Percentiles rank a stretch among this genome's conserved stretches.
These are phyloP conservation scores for Ceratosolen solmsi DNA, from an alignment of 1,140 invertebrate species.

Conservation along the genomic window DNA sequence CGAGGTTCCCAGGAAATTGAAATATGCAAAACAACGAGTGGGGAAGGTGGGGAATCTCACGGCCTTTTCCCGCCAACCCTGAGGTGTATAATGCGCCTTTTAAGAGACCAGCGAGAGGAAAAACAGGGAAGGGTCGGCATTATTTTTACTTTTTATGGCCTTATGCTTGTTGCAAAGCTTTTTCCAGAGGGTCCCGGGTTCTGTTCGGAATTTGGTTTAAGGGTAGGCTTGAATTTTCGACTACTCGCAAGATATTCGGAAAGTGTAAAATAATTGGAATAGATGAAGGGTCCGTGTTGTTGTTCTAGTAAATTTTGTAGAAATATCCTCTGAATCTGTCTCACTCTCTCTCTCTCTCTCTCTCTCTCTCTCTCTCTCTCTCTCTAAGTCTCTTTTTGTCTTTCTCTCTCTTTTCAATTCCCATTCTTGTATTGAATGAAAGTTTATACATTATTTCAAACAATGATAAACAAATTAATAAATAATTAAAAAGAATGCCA, in stretches of 20 bases:
- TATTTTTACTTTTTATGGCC: background rate
- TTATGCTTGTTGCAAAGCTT: background rate
- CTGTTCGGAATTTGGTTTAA: background rate
- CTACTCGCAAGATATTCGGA: background rate
- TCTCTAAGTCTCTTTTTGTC: too few relatives aligned
- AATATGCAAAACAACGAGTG: conserved; percentile 44
- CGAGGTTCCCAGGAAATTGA: conserved; percentile 29
- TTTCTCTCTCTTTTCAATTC: too few relatives aligned
- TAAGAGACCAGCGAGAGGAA: conserved; percentile 22
- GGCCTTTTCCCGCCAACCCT: conserved; percentile 1
- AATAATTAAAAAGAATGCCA: too few relatives aligned
- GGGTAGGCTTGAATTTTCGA: background rate
- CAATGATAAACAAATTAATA: too few relatives aligned
- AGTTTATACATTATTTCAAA: too few relatives aligned
- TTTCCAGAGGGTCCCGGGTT: background rate
- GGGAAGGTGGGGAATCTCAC: background rate
- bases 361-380: too few relatives aligned
- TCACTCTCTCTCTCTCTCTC: too few relatives aligned
- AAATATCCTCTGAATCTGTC: too few relatives aligned
- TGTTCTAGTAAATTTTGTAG: too few relatives aligned
- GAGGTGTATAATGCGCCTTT: conserved; percentile 45
- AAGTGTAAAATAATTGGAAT: background rate
- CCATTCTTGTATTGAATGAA: too few relatives aligned
- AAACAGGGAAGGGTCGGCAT: background rate
- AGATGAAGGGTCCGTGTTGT: background rate